These are phyloP conservation scores for Echeneis naucrates DNA, from an alignment of 2,797 vertebrate species.

Conservation along the genomic window DNA sequence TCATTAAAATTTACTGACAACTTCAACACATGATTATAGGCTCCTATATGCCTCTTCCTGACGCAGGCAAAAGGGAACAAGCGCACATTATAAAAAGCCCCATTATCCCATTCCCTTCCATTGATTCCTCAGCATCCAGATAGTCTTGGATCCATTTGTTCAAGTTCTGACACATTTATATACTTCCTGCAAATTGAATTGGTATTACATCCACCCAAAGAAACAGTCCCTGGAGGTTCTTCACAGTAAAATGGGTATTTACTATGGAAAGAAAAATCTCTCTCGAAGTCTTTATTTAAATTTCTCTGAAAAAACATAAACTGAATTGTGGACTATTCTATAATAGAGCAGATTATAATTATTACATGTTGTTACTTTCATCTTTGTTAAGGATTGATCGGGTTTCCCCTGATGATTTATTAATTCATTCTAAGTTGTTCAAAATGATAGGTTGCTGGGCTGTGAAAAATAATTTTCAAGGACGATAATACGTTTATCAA, in stretches of 20 bases:
- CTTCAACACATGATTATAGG: no score
- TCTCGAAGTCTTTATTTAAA: no score
- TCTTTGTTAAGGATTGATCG: neutral
- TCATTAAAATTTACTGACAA: neutral
- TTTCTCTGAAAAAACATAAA: neutral
- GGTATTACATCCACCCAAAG: neutral
- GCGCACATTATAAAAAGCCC: neutral
- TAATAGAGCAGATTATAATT: neutral
- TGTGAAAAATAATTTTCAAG: neutral
- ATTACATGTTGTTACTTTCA: neutral
- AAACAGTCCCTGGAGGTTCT: neutral
- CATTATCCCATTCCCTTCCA: neutral
- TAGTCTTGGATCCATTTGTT: neutral
- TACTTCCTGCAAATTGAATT: no score
- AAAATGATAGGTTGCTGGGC: neutral
- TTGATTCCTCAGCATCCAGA: neutral
- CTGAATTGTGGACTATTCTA: neutral
- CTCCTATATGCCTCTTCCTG: neutral
- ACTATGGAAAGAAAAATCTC: no score
- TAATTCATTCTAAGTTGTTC: neutral
- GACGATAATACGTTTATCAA: neutral
- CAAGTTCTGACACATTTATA: no score
- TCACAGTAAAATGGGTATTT: neutral
- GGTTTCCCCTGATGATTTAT: neutral
- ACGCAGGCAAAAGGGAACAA: neutral